Evolutionary conservation across 2,888 invertebrate genomes (phyloP).

Genomic region (Torymus aiolomorphi): DNA sequence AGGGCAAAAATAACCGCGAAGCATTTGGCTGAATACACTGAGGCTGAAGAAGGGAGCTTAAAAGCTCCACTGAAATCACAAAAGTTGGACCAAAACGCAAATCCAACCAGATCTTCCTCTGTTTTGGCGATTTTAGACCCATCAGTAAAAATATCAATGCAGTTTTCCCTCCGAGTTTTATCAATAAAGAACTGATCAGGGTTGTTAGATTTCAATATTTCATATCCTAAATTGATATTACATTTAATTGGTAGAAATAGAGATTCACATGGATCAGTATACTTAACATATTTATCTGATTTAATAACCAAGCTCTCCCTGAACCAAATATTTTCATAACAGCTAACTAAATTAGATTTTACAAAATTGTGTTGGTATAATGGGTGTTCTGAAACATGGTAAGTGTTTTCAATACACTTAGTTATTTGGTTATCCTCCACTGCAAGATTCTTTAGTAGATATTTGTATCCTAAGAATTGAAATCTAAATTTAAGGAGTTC

Average conservation of each 20-base stretch:
- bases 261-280: neutral
- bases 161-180: too few relatives aligned
- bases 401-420: slow-evolving; percentile 24
- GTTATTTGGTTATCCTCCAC: slow-evolving; percentile 2
- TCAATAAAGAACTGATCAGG: neutral
- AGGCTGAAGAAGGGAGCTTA: neutral
- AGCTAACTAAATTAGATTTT: slow-evolving; percentile 10
- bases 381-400: neutral
- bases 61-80: neutral
- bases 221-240: neutral
- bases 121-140: slow-evolving; percentile 8
- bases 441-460: slow-evolving; percentile 33
- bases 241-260: neutral
- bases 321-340: neutral
- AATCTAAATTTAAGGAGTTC: slow-evolving; percentile 31
- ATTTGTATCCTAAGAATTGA: slow-evolving; percentile 41
- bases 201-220: neutral
- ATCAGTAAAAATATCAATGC: slow-evolving; percentile 2
- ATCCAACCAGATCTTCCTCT: too few relatives aligned
- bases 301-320: neutral
- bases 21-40: neutral
- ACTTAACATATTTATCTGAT: neutral
- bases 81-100: neutral
- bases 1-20: too few relatives aligned
- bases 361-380: slow-evolving; percentile 39